Conservation (phyloP, 2,888 invertebrate species). For the Metalampra italica region DNA sequence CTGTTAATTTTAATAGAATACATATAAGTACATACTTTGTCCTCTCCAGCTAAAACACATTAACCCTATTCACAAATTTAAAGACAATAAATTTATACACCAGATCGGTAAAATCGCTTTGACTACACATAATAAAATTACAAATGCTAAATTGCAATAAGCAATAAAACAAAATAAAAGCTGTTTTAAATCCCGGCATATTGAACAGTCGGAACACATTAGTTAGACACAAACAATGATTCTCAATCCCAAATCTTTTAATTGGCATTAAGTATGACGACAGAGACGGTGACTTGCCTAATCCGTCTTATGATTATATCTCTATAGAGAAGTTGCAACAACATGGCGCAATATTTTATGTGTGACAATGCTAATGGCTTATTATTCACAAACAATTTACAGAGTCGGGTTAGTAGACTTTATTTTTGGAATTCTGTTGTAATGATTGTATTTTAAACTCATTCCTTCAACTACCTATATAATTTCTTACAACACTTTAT, state of each 20-base stretch:
- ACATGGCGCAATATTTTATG: background rate
- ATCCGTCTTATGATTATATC: constrained; percentile 56
- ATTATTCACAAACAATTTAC: background rate
- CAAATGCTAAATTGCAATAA: too few relatives aligned
- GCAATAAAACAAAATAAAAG: constrained; percentile 13
- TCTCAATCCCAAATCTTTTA: constrained; percentile 74
- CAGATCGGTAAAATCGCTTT: too few relatives aligned
- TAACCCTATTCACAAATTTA: too few relatives aligned
- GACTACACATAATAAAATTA: too few relatives aligned
- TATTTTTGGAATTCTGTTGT: too few relatives aligned
- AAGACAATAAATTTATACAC: too few relatives aligned
- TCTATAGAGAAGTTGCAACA: constrained; percentile 40
- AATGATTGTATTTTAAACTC: background rate
- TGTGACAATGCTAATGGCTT: background rate
- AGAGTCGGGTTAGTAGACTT: too few relatives aligned
- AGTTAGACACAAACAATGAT: constrained; percentile 72
- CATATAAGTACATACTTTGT: too few relatives aligned
- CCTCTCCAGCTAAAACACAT: too few relatives aligned
- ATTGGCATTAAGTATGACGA: constrained; percentile 77
- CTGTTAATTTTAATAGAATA: too few relatives aligned
- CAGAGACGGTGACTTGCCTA: constrained; percentile 74
- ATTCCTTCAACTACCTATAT: background rate
- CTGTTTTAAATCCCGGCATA: constrained; percentile 20
- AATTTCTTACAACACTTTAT: too few relatives aligned
- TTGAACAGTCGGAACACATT: constrained; percentile 50